Evolutionary conservation across 2,797 vertebrate genomes (phyloP).

Genomic region (Amazona finschi): DNA sequence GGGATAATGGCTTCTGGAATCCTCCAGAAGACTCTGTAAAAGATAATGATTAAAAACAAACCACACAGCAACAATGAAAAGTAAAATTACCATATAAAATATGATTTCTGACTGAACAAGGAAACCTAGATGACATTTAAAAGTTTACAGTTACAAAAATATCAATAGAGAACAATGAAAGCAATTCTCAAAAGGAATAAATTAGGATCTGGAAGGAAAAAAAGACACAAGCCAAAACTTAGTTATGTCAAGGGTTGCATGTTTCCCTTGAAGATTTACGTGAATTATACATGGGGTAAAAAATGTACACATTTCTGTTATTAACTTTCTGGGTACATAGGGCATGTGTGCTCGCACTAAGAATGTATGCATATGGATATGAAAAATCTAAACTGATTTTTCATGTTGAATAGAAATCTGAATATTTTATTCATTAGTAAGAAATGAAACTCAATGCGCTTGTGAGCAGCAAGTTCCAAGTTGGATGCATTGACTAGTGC

Average conservation of each 20-base stretch:
- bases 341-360: background rate
- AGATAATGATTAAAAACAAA: conserved; percentile 61
- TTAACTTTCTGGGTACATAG: background rate
- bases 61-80: conserved; percentile 11
- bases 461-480: background rate
- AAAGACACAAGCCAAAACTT: background rate
- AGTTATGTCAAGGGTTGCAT: background rate
- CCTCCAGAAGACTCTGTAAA: conserved; percentile 8
- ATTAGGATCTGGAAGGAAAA: conserved; percentile 2
- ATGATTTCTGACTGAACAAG: conserved; percentile 31
- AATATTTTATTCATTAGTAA: background rate
- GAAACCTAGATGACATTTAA: conserved; percentile 30
- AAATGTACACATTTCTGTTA: background rate
- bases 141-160: background rate
- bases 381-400: conserved; percentile 7
- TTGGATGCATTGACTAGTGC: background rate
- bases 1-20: conserved; percentile 34
- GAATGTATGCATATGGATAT: background rate
- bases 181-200: conserved; percentile 23
- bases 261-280: background rate
- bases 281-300: background rate
- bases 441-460: background rate
- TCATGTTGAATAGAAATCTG: conserved; percentile 8
- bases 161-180: background rate
- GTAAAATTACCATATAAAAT: conserved; percentile 51